Evolutionary conservation across 2,113 vertebrate species (phyloP).

Genomic region (Chiloscyllium plagiosum): DNA sequence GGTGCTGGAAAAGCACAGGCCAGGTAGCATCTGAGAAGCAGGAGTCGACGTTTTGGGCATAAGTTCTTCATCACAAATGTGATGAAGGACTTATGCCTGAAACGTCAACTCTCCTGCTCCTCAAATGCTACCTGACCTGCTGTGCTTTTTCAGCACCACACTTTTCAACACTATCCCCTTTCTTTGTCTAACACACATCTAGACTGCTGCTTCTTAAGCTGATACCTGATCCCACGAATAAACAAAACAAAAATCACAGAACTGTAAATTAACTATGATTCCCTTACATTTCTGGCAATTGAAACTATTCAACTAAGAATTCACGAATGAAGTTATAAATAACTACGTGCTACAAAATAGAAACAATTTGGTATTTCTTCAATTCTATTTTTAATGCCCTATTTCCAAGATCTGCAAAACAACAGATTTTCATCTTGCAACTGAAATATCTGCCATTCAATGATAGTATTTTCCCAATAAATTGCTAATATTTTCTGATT

Average conservation of each 20-base stretch:
- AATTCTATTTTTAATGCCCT: neutral
- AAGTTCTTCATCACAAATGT: too few relatives aligned
- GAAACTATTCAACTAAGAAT: neutral
- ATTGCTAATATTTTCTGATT: neutral
- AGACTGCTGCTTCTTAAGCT: too few relatives aligned
- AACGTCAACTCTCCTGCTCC: too few relatives aligned
- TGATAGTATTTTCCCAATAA: neutral
- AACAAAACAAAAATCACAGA: neutral
- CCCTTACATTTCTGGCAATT: neutral
- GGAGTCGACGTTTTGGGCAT: too few relatives aligned
- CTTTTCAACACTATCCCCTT: too few relatives aligned
- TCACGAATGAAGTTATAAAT: neutral
- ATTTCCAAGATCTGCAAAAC: neutral
- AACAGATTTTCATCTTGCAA: neutral
- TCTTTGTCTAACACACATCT: too few relatives aligned
- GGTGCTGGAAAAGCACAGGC: too few relatives aligned
- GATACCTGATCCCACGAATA: too few relatives aligned
- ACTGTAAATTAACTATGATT: neutral
- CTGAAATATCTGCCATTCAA: neutral
- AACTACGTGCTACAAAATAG: neutral
- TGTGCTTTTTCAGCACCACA: too few relatives aligned
- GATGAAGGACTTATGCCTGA: too few relatives aligned
- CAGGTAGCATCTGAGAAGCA: too few relatives aligned
- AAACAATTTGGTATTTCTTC: neutral
- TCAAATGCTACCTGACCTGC: too few relatives aligned